Conservation (phyloP, 1,140 invertebrate genomes). For the Arctopsyche grandis region DNA sequence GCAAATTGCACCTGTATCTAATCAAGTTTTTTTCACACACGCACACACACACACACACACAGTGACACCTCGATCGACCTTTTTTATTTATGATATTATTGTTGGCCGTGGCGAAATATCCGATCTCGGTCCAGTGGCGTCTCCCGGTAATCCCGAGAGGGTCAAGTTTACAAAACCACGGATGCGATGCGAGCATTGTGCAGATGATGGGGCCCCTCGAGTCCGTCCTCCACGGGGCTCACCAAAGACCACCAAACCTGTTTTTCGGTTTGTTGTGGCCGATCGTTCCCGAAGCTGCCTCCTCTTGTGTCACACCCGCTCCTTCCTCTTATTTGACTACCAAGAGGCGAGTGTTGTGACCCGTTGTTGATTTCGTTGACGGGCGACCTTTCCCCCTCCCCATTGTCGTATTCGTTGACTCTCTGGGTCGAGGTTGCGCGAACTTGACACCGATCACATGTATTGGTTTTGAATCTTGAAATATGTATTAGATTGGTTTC, state of each 20-base stretch:
- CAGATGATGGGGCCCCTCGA: not conserved
- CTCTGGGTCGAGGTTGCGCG: too few relatives aligned
- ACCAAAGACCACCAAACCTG: constrained; percentile 6
- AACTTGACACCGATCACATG: too few relatives aligned
- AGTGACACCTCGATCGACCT: too few relatives aligned
- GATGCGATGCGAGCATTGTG: not conserved
- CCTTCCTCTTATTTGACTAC: not conserved
- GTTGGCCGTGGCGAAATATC: not conserved
- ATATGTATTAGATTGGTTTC: too few relatives aligned
- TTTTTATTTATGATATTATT: not conserved
- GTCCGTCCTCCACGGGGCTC: not conserved
- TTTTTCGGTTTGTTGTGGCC: constrained; percentile 10
- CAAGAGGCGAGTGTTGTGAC: not conserved
- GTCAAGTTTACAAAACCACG: not conserved
- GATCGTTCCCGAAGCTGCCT: not conserved
- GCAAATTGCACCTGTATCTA: too few relatives aligned
- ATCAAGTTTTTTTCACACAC: too few relatives aligned
- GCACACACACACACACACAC: too few relatives aligned
- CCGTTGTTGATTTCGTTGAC: too few relatives aligned
- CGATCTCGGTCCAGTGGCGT: not conserved
- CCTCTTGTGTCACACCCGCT: not conserved
- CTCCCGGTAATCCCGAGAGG: not conserved
- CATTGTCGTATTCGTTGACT: too few relatives aligned
- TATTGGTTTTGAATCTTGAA: too few relatives aligned
- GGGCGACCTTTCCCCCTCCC: too few relatives aligned